Evolutionary conservation across 2,888 invertebrate genomes (phyloP).

Genomic region (Cephus rjabovi): DNA sequence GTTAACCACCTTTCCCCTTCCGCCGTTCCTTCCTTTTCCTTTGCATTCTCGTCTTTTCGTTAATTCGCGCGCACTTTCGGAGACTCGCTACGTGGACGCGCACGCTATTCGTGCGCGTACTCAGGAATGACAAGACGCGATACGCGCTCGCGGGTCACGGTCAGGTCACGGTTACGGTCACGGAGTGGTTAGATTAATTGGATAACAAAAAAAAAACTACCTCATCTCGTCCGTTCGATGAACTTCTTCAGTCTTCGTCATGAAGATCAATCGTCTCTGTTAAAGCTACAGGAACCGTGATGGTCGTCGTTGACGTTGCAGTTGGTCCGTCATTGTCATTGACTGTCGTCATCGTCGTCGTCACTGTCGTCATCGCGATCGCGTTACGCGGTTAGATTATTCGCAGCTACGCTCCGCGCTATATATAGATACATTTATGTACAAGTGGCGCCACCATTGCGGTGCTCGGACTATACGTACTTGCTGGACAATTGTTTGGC

Average conservation of each 20-base stretch:
- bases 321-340: too few species aligned
- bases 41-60: constrained; percentile 5
- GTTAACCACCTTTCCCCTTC: constrained; percentile 20
- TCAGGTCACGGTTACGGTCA: constrained; percentile 9
- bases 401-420: neutral
- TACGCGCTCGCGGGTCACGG: constrained; percentile 20
- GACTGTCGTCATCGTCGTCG: neutral
- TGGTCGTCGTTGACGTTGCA: too few species aligned
- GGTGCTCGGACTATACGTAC: constrained; percentile 81
- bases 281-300: too few species aligned
- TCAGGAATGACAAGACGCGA: constrained; percentile 44
- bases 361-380: neutral
- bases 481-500: constrained; percentile 98
- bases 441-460: constrained; percentile 63
- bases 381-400: neutral
- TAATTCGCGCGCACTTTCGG: neutral
- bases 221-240: too few species aligned
- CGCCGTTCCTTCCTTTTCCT: constrained; percentile 16
- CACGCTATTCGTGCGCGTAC: constrained; percentile 35
- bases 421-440: constrained; percentile 66
- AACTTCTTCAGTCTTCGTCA: too few species aligned
- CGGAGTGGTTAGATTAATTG: neutral
- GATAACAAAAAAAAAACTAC: too few species aligned
- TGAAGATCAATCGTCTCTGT: too few species aligned
- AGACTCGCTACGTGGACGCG: constrained; percentile 17